Conservation (phyloP, 1,140 invertebrate species). For the Heliothis subflexa region DNA sequence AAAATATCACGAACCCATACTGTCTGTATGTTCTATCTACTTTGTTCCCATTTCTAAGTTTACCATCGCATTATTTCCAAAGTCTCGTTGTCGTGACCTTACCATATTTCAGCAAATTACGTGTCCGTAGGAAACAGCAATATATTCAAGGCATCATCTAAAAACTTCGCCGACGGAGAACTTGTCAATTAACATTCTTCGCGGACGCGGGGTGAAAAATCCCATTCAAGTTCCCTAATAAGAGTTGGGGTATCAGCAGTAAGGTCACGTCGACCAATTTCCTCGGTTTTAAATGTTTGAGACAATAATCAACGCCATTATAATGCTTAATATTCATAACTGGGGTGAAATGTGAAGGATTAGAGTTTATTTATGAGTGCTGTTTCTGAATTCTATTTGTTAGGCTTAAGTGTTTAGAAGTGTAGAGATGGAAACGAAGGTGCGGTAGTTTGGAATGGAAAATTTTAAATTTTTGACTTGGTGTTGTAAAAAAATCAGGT, state of each 20-base stretch:
- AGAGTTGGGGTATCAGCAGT: conserved; percentile 34
- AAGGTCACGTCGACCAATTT: conserved; percentile 69
- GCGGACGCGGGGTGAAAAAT: conserved; percentile 62
- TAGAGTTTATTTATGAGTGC: conserved; percentile 37
- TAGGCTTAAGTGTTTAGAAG: not conserved
- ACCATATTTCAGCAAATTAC: not conserved
- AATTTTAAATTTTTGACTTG: too few relatives aligned
- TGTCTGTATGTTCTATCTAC: too few relatives aligned
- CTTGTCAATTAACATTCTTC: conserved; percentile 64
- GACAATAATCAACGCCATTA: conserved; percentile 75
- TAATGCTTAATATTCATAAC: conserved; percentile 48
- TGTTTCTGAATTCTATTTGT: conserved; percentile 30
- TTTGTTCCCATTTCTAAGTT: too few relatives aligned
- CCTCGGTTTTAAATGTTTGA: conserved; percentile 72
- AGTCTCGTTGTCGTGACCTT: too few relatives aligned
- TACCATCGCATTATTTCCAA: too few relatives aligned
- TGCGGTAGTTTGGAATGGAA: not conserved
- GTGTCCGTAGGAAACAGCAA: not conserved
- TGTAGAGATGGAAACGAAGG: not conserved
- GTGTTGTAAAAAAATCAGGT: too few relatives aligned
- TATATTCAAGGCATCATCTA: not conserved
- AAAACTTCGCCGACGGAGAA: not conserved
- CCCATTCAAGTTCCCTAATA: conserved; percentile 63
- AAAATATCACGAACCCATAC: too few relatives aligned
- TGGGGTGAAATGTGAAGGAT: conserved; percentile 25